These are phyloP conservation scores for Procambarus clarkii DNA, from an alignment of 1,140 invertebrate species.

Conservation along the genomic window DNA sequence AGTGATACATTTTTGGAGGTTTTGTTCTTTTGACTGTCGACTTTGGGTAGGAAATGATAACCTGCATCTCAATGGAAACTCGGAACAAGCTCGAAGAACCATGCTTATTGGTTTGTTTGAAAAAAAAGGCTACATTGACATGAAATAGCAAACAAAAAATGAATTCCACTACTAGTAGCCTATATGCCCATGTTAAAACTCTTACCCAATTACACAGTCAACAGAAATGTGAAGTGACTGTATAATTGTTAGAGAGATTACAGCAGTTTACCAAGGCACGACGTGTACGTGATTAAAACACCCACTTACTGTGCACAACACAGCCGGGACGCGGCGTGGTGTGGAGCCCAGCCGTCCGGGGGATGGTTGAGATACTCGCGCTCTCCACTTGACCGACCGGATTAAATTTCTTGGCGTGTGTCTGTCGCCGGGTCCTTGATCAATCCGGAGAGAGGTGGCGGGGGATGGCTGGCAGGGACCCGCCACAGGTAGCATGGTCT, in stretches of 20 bases:
- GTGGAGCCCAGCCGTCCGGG: not conserved
- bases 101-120: not conserved
- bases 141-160: not conserved
- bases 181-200: not conserved
- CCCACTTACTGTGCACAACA: not conserved
- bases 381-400: not conserved
- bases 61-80: not conserved
- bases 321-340: not conserved
- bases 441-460: not conserved
- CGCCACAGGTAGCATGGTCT: too few species aligned
- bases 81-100: not conserved
- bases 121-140: too few species aligned
- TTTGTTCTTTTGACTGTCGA: too few species aligned
- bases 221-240: not conserved
- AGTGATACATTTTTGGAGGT: not conserved
- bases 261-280: not conserved
- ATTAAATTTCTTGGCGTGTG: constrained; percentile 30
- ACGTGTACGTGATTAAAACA: not conserved
- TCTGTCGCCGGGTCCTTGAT: constrained; percentile 1
- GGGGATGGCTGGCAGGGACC: not conserved
- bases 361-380: not conserved
- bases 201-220: constrained; percentile 3
- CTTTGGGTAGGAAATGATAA: constrained; percentile 12
- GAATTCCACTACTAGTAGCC: not conserved
- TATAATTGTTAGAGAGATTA: not conserved